Conservation (phyloP, 2,113 vertebrate genomes). For the Clarias macrocephalus region DNA sequence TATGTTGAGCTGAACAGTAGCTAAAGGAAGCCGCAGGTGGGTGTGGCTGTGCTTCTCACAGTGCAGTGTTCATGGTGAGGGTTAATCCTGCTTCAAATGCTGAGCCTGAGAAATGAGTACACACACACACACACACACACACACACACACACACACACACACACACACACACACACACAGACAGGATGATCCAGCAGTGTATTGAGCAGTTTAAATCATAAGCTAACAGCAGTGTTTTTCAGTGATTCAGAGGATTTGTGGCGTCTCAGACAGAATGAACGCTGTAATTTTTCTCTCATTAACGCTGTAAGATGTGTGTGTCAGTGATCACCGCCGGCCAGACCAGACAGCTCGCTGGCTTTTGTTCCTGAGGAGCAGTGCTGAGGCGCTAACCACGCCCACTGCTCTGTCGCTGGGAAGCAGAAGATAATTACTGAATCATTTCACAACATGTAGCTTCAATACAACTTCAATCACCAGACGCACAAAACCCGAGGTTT, state of each 20-base stretch:
- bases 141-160: conserved; percentile 24
- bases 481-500: neutral
- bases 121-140: conserved; percentile 23
- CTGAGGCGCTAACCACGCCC: neutral
- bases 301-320: neutral
- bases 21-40: neutral
- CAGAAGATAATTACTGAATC: neutral
- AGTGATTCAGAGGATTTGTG: conserved; percentile 19
- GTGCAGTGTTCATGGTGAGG: conserved; percentile 1
- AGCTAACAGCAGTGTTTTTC: conserved; percentile 19
- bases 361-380: conserved; percentile 1
- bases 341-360: neutral
- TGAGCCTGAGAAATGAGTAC: conserved; percentile 15
- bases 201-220: conserved; percentile 21
- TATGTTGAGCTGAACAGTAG: neutral
- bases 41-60: conserved; percentile 20
- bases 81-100: conserved; percentile 29
- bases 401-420: neutral
- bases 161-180: neutral
- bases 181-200: conserved; percentile 14
- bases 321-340: conserved; percentile 16
- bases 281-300: conserved; percentile 27
- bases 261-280: conserved; percentile 18
- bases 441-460: conserved; percentile 6
- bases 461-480: neutral